Evolutionary conservation across 2,888 invertebrate genomes (phyloP), one percentile per base, ranked within the genome.

Genomic region (Agrotis exclamationis): DNA sequence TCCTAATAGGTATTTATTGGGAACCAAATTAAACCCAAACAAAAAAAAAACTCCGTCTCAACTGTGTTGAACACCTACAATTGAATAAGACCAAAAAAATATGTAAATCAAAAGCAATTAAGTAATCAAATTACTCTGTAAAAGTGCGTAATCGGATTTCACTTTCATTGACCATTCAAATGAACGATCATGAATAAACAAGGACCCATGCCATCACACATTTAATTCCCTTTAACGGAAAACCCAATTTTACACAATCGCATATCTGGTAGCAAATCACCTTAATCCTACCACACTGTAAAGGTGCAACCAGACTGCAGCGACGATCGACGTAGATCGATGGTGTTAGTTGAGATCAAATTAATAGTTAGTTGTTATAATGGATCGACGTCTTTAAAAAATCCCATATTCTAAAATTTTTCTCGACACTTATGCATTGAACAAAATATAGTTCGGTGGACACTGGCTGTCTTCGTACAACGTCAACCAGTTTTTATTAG

Each of bases 81-180:
- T 18, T 50, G 64, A 22, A 24, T 39, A 20, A 45, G 7, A 22
- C 28, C 11, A 3, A 3, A 71, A 66, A 73, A 24, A 39, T 20
- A 58, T 77, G 57, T 33, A 53, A 78, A 70, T 13, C 7, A 58
- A 70, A 78, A 58, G 24, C 71, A 70, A 77, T 54, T 45, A 57
- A 18, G 11, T 16, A 39, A 28, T 20, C 53, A 28, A 22, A 70
- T 57, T 58, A 57, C 24, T 39, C 20, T 16, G 59, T 39, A n/a
- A 7, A 76, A 48, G n/a, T 24, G 2, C 18, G 73, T 51, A 79
- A 74, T 39, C 45, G 22, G 57, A 58, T 70, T 77, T 74, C 73
- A 60, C 73, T 74, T 79, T 74, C 73, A 56, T 62, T 56, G 20
- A 4, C 14, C 50, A 74, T 73, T 73, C 39, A 22, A 60, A 60